phyloP scores from a whole-genome alignment of 2,113 vertebrate species.

The Herpetotheres cachinnans region DNA sequence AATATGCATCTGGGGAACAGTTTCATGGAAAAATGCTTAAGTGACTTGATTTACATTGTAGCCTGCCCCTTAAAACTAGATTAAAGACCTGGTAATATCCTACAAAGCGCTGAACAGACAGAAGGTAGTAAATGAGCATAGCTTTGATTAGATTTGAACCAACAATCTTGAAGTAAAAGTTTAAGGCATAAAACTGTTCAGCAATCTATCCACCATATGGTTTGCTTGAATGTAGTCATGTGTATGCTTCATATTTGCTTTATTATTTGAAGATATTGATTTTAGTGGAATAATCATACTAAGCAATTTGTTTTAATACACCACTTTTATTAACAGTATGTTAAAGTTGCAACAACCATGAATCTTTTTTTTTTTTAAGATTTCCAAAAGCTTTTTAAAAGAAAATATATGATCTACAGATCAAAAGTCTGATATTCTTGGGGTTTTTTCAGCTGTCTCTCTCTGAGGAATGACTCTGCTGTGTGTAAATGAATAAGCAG shows the following conservation, averaged over 20 bases:
- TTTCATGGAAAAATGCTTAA: not conserved
- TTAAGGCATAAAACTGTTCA: not conserved
- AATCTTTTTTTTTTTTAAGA: not conserved
- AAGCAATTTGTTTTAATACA: slow-evolving; percentile 27
- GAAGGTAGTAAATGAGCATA: not conserved
- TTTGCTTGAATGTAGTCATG: not conserved
- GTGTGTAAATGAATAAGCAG: not conserved
- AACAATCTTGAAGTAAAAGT: not conserved
- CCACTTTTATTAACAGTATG: not conserved
- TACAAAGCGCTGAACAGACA: not conserved
- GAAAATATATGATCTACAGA: not conserved
- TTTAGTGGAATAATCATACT: not conserved
- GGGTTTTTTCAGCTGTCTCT: not conserved
- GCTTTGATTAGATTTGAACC: not conserved
- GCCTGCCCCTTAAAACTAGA: not conserved
- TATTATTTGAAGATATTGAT: slow-evolving; percentile 35
- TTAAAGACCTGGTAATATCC: not conserved
- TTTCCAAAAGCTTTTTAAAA: not conserved
- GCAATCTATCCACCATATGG: not conserved
- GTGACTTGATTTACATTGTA: not conserved
- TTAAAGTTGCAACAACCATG: not conserved
- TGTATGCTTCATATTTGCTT: not conserved
- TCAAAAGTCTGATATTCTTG: not conserved
- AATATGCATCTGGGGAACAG: not conserved
- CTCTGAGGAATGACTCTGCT: not conserved